Conservation (phyloP, 2,888 invertebrate genomes). For the Sussaba pulchella region DNA sequence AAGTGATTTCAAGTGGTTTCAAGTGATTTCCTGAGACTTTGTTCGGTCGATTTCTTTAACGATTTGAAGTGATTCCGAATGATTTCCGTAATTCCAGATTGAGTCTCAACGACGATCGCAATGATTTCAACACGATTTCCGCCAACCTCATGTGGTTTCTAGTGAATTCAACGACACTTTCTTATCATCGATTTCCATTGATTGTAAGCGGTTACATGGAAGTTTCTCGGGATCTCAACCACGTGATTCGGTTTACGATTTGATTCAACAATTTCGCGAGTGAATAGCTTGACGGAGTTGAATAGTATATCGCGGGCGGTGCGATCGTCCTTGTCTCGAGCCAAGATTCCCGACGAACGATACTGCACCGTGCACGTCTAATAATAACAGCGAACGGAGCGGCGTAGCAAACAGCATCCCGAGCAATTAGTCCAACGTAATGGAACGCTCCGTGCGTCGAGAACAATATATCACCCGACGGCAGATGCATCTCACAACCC, state of each 20-base stretch:
- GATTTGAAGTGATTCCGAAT: no score
- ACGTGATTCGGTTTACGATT: neutral
- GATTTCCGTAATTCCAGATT: no score
- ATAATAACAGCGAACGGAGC: conserved; percentile 48
- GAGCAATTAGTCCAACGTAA: conserved; percentile 60
- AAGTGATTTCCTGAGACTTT: no score
- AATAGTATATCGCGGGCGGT: conserved; percentile 13
- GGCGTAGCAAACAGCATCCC: conserved; percentile 45
- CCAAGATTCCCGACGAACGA: conserved; percentile 31
- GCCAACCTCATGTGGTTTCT: no score
- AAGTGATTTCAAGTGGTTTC: no score
- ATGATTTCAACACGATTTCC: no score
- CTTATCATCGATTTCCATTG: no score
- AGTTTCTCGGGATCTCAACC: no score
- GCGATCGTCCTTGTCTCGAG: conserved; percentile 42
- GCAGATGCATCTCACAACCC: conserved; percentile 44
- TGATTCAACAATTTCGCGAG: neutral
- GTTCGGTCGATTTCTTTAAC: no score
- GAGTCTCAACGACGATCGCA: no score
- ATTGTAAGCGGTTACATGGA: no score
- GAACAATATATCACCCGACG: conserved; percentile 52
- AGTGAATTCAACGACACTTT: no score
- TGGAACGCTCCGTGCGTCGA: conserved; percentile 56
- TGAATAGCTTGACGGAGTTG: neutral
- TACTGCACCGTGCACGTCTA: conserved; percentile 32